Base-by-base conservation (phyloP, 2,113 vertebrate genomes). In the Corydoras maculifer region DNA sequence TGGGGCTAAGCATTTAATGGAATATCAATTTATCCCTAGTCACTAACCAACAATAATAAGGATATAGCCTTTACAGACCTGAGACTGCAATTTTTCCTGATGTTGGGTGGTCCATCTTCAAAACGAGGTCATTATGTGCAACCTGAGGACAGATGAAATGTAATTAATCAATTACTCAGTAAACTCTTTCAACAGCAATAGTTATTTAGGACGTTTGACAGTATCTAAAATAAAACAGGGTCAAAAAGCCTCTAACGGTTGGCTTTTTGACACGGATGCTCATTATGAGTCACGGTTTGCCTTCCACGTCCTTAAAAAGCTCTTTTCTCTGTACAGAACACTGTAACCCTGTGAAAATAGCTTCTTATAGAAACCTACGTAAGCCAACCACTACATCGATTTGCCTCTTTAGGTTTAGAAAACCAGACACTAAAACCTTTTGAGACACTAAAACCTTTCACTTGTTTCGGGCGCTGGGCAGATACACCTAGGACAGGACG, bases 61-160 rank as follows among this genome's bases (percentile, higher is more conserved):
- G 29, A 48, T 54, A 73, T 50, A 51, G 57, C 69, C n/a, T 59
- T 48, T 18, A 49, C 90, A 87, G 76, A 97, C 94, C 96, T 84
- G 94, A 90, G 53, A 98, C 91, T 73, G 86, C 66, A 79, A 98
- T 91, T 67, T 69, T 88, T 77, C 96, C 95, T 72, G 88, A 90
- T 43, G 91, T 92, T 0, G 93, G 94, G 84, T 98, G 95, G 61
- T 89, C 81, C 91, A 98, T 93, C 82, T 94, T 89, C 89, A 94
- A 90, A 32, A 97, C 74, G 12, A 98, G 93, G 3, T 82, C 87
- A 84, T 98, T 98, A 84, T 97, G 91, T 65, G 90, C 83, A 73
- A 98, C 95, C 95, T 97, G 84, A 49, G 82, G 83, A 76, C 73
- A 83, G 7, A 83, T 53, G 66, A 49, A 58, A 35, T 57, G 11